Percentiles rank a stretch among this genome's conserved stretches.
These are phyloP conservation scores for Callipepla squamata DNA, from an alignment of 2,113 vertebrate genomes.

Conservation along the genomic window DNA sequence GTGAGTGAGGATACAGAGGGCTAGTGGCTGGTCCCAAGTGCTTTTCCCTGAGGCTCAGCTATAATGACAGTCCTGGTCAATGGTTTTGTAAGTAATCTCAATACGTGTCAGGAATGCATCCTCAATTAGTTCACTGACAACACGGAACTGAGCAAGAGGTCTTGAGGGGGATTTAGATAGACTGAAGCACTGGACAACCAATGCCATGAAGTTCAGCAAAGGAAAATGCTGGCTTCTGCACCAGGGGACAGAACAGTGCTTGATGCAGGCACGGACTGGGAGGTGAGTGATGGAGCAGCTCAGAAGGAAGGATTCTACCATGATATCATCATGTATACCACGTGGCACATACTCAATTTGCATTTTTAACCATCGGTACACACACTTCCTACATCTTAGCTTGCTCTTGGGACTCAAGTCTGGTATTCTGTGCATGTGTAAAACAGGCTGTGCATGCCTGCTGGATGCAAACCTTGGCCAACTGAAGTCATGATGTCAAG, in stretches of 20 bases:
- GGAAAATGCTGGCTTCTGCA: neutral
- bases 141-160: neutral
- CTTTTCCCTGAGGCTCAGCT: neutral
- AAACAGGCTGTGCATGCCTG: neutral
- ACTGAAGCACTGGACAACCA: neutral
- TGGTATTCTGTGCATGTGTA: neutral
- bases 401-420: neutral
- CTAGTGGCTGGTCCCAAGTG: neutral
- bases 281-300: neutral
- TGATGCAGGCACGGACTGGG: neutral
- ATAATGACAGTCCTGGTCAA: neutral
- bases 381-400: neutral
- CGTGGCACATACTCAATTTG: too few relatives aligned
- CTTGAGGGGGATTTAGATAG: neutral
- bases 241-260: neutral
- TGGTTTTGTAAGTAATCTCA: neutral
- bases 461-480: neutral
- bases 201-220: neutral
- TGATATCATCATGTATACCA: accelerated
- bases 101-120: neutral
- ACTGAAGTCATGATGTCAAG: neutral
- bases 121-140: neutral
- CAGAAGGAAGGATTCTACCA: neutral
- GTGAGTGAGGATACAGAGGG: neutral
- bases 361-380: neutral